Evolutionary conservation across 1,140 invertebrate species (phyloP).

Genomic region (Planococcus citri): DNA sequence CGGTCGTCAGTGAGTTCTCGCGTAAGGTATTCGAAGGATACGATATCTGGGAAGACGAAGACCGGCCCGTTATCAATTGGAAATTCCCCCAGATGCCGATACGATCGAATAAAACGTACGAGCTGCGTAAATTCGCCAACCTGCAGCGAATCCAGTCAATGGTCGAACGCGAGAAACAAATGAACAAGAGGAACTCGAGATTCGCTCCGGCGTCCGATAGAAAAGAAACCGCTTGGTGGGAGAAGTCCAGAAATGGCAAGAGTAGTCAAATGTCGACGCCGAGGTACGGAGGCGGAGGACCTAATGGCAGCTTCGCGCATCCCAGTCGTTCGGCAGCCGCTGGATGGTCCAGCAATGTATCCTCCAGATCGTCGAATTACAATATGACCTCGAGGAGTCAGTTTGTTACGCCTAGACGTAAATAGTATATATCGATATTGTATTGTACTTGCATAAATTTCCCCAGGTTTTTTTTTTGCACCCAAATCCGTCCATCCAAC

Average conservation of each 20-base stretch:
- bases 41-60: slow-evolving; percentile 11
- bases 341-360: neutral
- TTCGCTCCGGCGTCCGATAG: neutral
- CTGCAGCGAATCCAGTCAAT: neutral
- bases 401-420: too few species aligned
- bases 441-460: too few species aligned
- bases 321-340: neutral
- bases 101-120: neutral
- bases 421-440: too few species aligned
- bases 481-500: too few species aligned
- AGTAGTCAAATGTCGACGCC: neutral
- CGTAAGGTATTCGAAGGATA: slow-evolving; percentile 8
- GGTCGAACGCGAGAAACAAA: slow-evolving; percentile 13
- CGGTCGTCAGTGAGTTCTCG: neutral
- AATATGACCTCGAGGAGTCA: too few species aligned
- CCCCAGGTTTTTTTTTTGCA: too few species aligned
- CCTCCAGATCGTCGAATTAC: neutral
- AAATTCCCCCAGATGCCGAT: neutral
- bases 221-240: slow-evolving; percentile 11
- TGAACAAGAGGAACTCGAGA: neutral
- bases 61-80: slow-evolving; percentile 5
- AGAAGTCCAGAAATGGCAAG: neutral
- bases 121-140: neutral
- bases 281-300: neutral
- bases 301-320: neutral